Conservation (phyloP, 2,797 vertebrate genomes). For the Leuciscus waleckii region DNA sequence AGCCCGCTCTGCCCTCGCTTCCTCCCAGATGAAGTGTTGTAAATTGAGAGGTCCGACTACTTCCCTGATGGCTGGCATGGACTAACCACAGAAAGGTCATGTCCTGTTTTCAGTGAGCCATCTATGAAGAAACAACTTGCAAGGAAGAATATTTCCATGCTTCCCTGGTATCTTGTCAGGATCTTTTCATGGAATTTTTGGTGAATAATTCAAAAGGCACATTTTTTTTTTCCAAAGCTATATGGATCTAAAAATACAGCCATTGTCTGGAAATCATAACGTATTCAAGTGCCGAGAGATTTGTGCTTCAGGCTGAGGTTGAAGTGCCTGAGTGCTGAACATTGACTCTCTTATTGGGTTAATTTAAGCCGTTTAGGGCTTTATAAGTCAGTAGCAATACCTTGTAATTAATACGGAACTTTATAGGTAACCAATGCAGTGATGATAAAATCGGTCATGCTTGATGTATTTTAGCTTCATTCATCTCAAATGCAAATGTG, state of each 20-base stretch:
- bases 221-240: background rate
- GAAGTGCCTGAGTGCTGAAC: background rate
- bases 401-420: no score
- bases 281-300: background rate
- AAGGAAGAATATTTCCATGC: background rate
- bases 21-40: slow-evolving; percentile 45
- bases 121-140: background rate
- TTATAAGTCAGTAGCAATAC: no score
- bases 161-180: slow-evolving; percentile 30
- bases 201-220: slow-evolving; percentile 35
- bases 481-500: background rate
- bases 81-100: slow-evolving; percentile 48
- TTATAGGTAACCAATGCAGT: no score
- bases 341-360: slow-evolving; percentile 7
- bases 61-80: slow-evolving; percentile 21
- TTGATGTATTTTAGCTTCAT: background rate
- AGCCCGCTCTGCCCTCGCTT: slow-evolving; percentile 51
- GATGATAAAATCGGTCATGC: no score
- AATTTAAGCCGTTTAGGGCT: no score
- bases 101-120: slow-evolving; percentile 36
- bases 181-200: background rate
- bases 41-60: slow-evolving; percentile 44
- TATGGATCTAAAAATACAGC: slow-evolving; percentile 34
- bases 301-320: slow-evolving; percentile 2
- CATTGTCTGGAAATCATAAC: slow-evolving; percentile 21